Conservation (phyloP, 2,113 vertebrate species). For the Mormyrus lacerda region DNA sequence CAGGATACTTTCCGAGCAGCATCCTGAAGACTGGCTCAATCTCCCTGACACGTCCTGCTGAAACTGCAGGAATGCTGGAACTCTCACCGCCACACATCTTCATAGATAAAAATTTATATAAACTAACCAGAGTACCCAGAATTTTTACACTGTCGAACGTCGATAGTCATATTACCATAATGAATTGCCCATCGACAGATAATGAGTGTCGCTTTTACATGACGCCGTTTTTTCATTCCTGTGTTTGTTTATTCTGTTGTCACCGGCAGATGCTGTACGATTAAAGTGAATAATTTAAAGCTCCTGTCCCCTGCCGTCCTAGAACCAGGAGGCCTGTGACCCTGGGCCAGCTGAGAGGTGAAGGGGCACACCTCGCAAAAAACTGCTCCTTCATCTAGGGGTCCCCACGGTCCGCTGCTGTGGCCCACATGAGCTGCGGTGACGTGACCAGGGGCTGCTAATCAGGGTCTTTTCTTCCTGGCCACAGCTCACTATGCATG, state of each 20-base stretch:
- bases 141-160: neutral
- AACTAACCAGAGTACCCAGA: neutral
- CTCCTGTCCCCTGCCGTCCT: neutral
- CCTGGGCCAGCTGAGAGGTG: neutral
- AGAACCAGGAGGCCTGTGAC: neutral
- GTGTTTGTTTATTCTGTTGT: conserved; percentile 16
- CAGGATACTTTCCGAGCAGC: conserved; percentile 28
- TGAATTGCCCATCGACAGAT: neutral
- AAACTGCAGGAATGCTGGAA: conserved; percentile 18
- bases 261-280: neutral
- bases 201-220: neutral
- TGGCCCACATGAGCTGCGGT: neutral
- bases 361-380: neutral
- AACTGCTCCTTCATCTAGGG: neutral
- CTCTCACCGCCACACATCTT: neutral
- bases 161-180: neutral
- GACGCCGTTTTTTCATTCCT: neutral
- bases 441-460: neutral
- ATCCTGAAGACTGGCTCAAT: conserved; percentile 31
- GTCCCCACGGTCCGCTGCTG: neutral
- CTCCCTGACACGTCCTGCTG: conserved; percentile 24
- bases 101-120: neutral
- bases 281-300: conserved; percentile 21
- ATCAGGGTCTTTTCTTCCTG: neutral
- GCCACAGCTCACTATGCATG: neutral